Evolutionary conservation across 2,888 invertebrate species (phyloP), one percentile per base, ranked within the genome.

Genomic region (Nemotelus nigrinus): DNA sequence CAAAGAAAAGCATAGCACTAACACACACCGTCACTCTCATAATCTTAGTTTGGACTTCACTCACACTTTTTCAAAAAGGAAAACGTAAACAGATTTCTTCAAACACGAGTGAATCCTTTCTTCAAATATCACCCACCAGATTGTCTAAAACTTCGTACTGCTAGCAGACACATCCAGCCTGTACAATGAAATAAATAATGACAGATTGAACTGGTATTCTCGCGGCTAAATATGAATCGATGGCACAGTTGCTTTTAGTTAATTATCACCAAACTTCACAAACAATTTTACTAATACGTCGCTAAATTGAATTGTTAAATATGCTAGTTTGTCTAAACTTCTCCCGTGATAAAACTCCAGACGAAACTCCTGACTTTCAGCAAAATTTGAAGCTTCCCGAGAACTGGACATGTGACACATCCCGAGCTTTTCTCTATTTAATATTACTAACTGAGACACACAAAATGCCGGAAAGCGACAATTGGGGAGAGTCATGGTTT

Each of bases 341-440:
- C 47, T 53, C 55, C 53, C 47, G 7, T 50, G 50, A 39, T 39
- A 8, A 47, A 25, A 70, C 10, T 44, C 3, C 43, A 70, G 55
- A 55, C 43, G 43, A 68, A 70, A 70, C 44, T 44, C 55, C 43
- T 10, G n/a, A 44, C 6, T 65, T 44, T 10, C 10, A 47, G 10
- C 39, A 8, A n/a, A 65, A 65, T 7, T 60, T 6, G 10, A 65
- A 45, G 65, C 65, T 44, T 60, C 65, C 48, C 67, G n/a, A 2
- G n/a, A n/a, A 67, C 48, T 10, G 48, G 50, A 67, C 67, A 67
- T 67, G 67, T 67, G 67, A 65, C 45, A 67, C 7, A 10, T 48
- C 67, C n/a, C n/a, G 48, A 67, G 67, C 67, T 67, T 67, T 67
- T 65, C 4, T 67, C 67, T 50, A 50, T 67, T 67, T 7, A 2